Percentiles rank a stretch among this genome's conserved stretches.
Conservation (phyloP, 2,113 vertebrate genomes). For the Speoplatyrhinus poulsoni region DNA sequence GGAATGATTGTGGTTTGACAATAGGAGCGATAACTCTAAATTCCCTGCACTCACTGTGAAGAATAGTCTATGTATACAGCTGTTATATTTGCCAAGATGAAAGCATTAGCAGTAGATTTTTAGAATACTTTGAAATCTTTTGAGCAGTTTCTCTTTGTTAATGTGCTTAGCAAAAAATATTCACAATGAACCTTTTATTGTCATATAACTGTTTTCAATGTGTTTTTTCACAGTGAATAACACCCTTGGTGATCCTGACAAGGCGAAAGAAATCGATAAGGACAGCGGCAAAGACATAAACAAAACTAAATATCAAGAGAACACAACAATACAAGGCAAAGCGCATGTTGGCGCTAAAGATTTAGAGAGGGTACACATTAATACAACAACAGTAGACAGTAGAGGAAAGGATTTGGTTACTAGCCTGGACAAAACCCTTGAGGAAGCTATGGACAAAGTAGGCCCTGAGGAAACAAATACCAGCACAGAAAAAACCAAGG, state of each 20-base stretch:
- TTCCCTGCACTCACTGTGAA: neutral
- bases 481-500: conserved; percentile 37
- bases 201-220: conserved; percentile 5
- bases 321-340: conserved; percentile 27
- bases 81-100: neutral
- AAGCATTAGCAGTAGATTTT: neutral
- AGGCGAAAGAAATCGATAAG: conserved; percentile 34
- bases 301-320: conserved; percentile 44
- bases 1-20: neutral
- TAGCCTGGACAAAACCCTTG: conserved; percentile 43
- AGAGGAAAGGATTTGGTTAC: conserved; percentile 48
- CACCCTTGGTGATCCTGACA: conserved; percentile 57
- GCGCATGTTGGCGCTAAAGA: conserved; percentile 33
- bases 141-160: neutral
- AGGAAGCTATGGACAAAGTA: conserved; percentile 34
- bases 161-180: conserved; percentile 6
- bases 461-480: conserved; percentile 37
- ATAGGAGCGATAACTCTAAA: neutral
- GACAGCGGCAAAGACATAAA: conserved; percentile 41
- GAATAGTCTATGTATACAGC: neutral
- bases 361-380: conserved; percentile 32
- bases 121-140: neutral
- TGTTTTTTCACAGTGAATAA: conserved; percentile 66
- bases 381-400: conserved; percentile 40
- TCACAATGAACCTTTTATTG: conserved; percentile 3